These are phyloP conservation scores for Siniperca scherzeri DNA, from an alignment of 2,797 vertebrate species.

Conservation along the genomic window DNA sequence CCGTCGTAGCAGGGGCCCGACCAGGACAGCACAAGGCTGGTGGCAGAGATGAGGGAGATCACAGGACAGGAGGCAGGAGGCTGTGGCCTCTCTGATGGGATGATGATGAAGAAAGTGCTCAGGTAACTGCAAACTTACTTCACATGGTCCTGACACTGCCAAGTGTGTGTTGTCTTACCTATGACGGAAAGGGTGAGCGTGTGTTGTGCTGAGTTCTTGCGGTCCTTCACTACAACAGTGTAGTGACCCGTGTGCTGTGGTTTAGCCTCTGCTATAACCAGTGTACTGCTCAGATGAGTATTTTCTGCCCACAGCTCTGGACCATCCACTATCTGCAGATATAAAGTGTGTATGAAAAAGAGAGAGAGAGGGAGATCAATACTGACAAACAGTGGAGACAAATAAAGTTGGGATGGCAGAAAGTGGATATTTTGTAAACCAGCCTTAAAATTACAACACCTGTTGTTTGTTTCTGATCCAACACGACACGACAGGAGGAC, in stretches of 20 bases:
- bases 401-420: not conserved
- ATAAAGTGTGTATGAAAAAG: not conserved
- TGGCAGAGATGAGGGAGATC: conserved; percentile 69
- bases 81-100: conserved; percentile 82
- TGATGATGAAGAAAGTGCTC: not conserved
- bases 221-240: conserved; percentile 83
- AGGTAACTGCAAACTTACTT: not conserved
- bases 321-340: conserved; percentile 77
- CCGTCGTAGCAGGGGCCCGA: conserved; percentile 89
- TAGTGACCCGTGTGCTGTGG: conserved; percentile 83
- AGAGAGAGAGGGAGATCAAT: not conserved
- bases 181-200: conserved; percentile 83
- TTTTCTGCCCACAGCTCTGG: conserved; percentile 79
- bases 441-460: conserved; percentile 62
- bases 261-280: conserved; percentile 79
- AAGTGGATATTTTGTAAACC: not conserved
- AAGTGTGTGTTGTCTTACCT: conserved; percentile 72
- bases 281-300: conserved; percentile 77
- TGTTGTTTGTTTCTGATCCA: conserved; percentile 87
- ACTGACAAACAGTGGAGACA: not conserved
- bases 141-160: not conserved
- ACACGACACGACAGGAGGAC: conserved; percentile 83
- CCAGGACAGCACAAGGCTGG: conserved; percentile 86
- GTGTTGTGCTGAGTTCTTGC: conserved; percentile 82
- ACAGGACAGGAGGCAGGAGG: conserved; percentile 85